Conservation (phyloP, 1,140 invertebrate species). For the Lordiphosa clarofinis region DNA sequence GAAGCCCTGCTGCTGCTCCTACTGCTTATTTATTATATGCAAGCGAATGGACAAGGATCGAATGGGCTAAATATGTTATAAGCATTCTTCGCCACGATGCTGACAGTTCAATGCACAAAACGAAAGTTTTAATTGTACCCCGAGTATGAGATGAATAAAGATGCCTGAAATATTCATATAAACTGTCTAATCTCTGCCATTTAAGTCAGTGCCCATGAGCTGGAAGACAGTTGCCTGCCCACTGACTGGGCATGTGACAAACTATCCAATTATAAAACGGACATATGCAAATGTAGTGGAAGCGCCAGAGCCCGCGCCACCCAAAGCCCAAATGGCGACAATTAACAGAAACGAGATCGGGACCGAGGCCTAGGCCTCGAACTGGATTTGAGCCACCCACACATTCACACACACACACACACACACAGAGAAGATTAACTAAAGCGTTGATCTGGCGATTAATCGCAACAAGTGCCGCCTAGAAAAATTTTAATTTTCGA, state of each 20-base stretch:
- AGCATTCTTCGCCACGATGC: slow-evolving; percentile 51
- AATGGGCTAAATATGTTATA: slow-evolving; percentile 55
- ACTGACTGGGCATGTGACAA: slow-evolving; percentile 44
- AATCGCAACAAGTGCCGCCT: slow-evolving; percentile 65
- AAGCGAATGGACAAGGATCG: slow-evolving; percentile 20
- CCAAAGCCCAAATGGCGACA: slow-evolving; percentile 49
- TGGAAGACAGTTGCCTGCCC: slow-evolving; percentile 18
- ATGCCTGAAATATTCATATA: slow-evolving; percentile 40
- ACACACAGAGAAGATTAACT: slow-evolving; percentile 46
- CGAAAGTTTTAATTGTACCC: slow-evolving; percentile 33
- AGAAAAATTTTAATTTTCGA: slow-evolving; percentile 61
- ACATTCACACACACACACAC: slow-evolving; percentile 27
- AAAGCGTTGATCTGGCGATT: slow-evolving; percentile 72
- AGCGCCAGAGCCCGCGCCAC: slow-evolving; percentile 45
- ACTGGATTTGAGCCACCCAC: slow-evolving; percentile 47
- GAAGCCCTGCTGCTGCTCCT: slow-evolving; percentile 4
- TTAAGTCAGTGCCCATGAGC: slow-evolving; percentile 25
- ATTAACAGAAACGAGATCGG: slow-evolving; percentile 68
- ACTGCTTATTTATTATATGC: slow-evolving; percentile 23
- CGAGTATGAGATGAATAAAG: background rate
- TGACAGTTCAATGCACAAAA: slow-evolving; percentile 55
- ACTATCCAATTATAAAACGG: slow-evolving; percentile 64
- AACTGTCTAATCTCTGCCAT: slow-evolving; percentile 40
- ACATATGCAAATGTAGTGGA: slow-evolving; percentile 37
- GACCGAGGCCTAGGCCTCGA: background rate